Evolutionary conservation across 2,888 invertebrate species (phyloP).

Genomic region (Apeira syringaria): DNA sequence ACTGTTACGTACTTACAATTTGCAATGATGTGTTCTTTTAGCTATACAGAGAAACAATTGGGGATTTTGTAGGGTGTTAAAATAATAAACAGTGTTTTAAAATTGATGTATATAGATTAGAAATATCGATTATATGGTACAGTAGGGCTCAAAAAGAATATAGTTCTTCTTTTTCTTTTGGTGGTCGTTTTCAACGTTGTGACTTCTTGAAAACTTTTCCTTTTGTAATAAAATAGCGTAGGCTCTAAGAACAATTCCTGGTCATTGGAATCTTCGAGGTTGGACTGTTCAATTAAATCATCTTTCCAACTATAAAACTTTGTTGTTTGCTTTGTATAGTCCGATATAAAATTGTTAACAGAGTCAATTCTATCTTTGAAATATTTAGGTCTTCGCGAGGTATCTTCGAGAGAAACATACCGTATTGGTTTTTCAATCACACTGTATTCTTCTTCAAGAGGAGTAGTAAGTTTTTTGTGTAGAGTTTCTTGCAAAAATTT

Average conservation of each 20-base stretch:
- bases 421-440: conserved; percentile 36
- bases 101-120: conserved; percentile 44
- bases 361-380: conserved; percentile 47
- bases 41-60: no score
- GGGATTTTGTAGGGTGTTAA: no score
- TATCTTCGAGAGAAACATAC: conserved; percentile 25
- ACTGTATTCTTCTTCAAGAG: conserved; percentile 6
- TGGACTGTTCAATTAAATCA: conserved; percentile 22
- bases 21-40: no score
- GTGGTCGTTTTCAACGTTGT: conserved; percentile 24
- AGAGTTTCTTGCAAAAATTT: conserved; percentile 32
- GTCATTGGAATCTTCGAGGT: conserved; percentile 27
- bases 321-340: conserved; percentile 26
- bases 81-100: no score
- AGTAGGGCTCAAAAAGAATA: conserved; percentile 71
- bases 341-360: conserved; percentile 43
- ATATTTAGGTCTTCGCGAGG: conserved; percentile 42
- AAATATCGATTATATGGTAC: conserved; percentile 58
- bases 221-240: conserved; percentile 25
- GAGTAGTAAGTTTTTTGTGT: conserved; percentile 20
- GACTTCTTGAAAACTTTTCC: conserved; percentile 8
- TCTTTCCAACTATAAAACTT: conserved; percentile 19
- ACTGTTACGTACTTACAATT: no score
- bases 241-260: conserved; percentile 20
- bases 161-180: conserved; percentile 48